These are phyloP conservation scores for Magallana angulata DNA, from an alignment of 1,140 invertebrate species.

Conservation along the genomic window DNA sequence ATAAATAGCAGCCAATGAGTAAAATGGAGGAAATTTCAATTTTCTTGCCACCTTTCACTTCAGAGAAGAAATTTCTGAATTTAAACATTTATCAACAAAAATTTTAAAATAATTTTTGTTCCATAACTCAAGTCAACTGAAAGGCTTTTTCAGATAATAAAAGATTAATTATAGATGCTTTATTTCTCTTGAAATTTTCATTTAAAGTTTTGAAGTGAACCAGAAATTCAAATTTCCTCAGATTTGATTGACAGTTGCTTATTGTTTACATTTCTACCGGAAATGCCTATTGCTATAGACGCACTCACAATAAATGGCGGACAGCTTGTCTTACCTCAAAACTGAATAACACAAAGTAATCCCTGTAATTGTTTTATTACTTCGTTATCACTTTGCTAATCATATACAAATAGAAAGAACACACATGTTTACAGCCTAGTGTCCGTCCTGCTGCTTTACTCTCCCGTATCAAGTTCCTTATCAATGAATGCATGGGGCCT, in stretches of 20 bases:
- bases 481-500: neutral
- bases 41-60: constrained; percentile 12
- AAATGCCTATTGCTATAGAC: neutral
- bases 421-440: neutral
- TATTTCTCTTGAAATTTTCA: neutral
- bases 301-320: neutral
- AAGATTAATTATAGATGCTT: neutral
- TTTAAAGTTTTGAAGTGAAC: neutral
- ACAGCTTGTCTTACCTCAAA: neutral
- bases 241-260: neutral
- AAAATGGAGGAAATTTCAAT: constrained; percentile 18
- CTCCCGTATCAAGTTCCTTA: neutral
- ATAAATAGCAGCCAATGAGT: constrained; percentile 16
- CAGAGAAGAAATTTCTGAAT: neutral
- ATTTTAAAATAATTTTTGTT: neutral
- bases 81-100: neutral
- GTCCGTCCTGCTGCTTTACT: neutral
- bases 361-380: neutral
- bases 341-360: neutral
- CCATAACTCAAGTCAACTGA: neutral
- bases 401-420: neutral
- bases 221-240: neutral
- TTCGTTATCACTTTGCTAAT: neutral
- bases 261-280: neutral
- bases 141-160: neutral